These are phyloP conservation scores for Agrochola circellaris DNA, from an alignment of 2,888 invertebrate genomes.

Conservation along the genomic window DNA sequence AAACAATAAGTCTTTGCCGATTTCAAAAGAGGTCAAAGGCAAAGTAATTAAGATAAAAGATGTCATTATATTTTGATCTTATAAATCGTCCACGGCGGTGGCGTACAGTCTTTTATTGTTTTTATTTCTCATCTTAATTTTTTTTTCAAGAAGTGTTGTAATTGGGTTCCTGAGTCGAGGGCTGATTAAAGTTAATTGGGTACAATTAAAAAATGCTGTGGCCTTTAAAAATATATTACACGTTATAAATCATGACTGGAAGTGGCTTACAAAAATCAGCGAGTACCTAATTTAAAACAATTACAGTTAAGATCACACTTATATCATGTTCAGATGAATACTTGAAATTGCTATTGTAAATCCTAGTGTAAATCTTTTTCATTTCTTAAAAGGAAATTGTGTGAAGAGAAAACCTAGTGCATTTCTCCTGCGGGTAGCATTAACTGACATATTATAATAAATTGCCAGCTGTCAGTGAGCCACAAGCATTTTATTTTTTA, in stretches of 20 bases:
- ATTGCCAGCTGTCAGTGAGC: neutral
- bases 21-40: slow-evolving; percentile 52
- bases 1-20: slow-evolving; percentile 60
- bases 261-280: slow-evolving; percentile 55
- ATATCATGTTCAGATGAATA: neutral
- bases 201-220: slow-evolving; percentile 83
- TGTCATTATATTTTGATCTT: slow-evolving; percentile 65
- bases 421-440: neutral
- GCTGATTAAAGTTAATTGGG: slow-evolving; percentile 83
- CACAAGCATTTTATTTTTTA: neutral
- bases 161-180: slow-evolving; percentile 78
- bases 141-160: slow-evolving; percentile 77
- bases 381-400: neutral
- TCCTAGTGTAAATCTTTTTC: neutral
- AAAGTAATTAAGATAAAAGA: slow-evolving; percentile 67
- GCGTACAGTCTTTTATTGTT: slow-evolving; percentile 69
- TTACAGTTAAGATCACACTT: slow-evolving; percentile 2
- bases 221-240: slow-evolving; percentile 76
- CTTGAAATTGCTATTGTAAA: neutral
- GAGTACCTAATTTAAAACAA: slow-evolving; percentile 36
- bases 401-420: neutral
- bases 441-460: neutral
- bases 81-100: slow-evolving; percentile 54
- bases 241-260: slow-evolving; percentile 70
- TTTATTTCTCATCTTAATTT: slow-evolving; percentile 70